Evolutionary conservation across 2,888 invertebrate genomes (phyloP).

Genomic region (Drosophila merina): DNA sequence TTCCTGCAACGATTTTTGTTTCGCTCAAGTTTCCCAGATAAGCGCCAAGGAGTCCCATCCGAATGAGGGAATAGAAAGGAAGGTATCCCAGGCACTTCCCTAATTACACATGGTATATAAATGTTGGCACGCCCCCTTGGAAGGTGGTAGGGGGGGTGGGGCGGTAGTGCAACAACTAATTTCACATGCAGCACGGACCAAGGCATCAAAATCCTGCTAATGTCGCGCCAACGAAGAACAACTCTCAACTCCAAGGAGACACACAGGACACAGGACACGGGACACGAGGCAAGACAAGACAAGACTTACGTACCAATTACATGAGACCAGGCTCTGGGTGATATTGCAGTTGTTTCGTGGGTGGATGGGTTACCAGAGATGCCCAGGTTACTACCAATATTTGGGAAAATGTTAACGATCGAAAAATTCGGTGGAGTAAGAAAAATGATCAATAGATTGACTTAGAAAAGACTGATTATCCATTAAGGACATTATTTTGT

Average conservation of each 20-base stretch:
- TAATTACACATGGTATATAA: slow-evolving; percentile 72
- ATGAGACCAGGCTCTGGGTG: slow-evolving; percentile 29
- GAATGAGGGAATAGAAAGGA: slow-evolving; percentile 32
- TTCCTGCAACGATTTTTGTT: slow-evolving; percentile 60
- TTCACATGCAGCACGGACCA: slow-evolving; percentile 74
- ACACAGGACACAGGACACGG: slow-evolving; percentile 35
- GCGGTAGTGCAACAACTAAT: slow-evolving; percentile 59
- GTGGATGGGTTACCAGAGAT: slow-evolving; percentile 13
- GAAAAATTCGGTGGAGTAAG: too few species aligned
- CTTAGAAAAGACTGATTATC: too few species aligned
- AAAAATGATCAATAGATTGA: too few species aligned
- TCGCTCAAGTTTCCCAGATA: slow-evolving; percentile 64
- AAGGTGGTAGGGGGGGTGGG: neutral
- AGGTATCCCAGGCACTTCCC: slow-evolving; percentile 65
- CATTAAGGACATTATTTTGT: too few species aligned
- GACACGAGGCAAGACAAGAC: slow-evolving; percentile 55
- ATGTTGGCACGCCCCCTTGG: slow-evolving; percentile 47
- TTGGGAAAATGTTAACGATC: neutral
- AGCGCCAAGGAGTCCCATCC: slow-evolving; percentile 35
- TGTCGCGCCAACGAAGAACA: slow-evolving; percentile 72
- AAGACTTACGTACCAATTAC: slow-evolving; percentile 76
- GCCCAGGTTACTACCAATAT: neutral
- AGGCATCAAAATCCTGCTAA: slow-evolving; percentile 76
- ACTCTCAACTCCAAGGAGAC: slow-evolving; percentile 51
- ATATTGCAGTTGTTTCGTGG: neutral